Conservation (phyloP, 1,140 invertebrate species). For the Mizuhopecten yessoensis region DNA sequence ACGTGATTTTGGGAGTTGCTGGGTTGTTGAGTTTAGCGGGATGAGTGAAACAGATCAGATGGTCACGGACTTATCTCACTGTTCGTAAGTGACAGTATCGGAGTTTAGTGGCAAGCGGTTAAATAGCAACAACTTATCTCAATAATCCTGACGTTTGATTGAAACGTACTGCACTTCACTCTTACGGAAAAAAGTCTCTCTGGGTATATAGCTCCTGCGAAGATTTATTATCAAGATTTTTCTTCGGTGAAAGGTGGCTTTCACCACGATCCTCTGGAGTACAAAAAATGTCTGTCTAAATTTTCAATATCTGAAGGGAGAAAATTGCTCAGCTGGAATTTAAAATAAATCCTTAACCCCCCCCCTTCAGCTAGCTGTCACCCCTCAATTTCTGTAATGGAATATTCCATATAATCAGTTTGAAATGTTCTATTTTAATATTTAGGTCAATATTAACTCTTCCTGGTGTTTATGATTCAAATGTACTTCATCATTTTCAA, state of each 20-base stretch:
- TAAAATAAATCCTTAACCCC: not conserved
- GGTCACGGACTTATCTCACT: not conserved
- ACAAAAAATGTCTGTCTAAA: conserved; percentile 36
- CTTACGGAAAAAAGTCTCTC: not conserved
- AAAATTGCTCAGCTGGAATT: conserved; percentile 4
- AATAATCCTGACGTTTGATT: not conserved
- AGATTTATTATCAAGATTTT: conserved; percentile 40
- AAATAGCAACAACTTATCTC: conserved; percentile 26
- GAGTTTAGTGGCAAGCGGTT: not conserved
- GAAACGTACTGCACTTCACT: conserved; percentile 19
- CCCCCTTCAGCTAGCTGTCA: not conserved
- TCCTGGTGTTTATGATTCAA: not conserved
- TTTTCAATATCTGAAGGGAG: conserved; percentile 20
- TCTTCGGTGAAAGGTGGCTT: not conserved
- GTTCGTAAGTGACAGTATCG: not conserved
- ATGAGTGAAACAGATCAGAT: conserved; percentile 3
- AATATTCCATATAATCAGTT: not conserved
- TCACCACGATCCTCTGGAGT: not conserved
- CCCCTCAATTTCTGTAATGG: not conserved
- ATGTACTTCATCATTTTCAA: too few relatives aligned
- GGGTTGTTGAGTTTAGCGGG: not conserved
- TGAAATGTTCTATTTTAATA: not conserved
- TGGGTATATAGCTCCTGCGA: not conserved
- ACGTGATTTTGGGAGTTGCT: not conserved
- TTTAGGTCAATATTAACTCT: not conserved